Evolutionary conservation across 1,140 invertebrate species (phyloP).

Genomic region (Lucilia sericata): DNA sequence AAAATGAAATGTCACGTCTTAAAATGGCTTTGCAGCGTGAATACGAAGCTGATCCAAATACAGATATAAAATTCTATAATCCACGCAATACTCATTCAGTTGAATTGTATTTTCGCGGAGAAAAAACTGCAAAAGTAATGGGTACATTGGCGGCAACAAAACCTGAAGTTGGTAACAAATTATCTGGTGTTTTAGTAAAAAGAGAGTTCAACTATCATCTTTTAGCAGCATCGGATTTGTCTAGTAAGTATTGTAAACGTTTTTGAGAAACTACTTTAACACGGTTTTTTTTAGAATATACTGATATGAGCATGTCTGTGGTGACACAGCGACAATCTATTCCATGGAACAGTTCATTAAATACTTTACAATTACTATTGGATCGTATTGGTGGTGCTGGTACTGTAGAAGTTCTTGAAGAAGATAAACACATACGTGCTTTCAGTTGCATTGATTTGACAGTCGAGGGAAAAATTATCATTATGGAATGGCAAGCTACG

Average conservation of each 20-base stretch:
- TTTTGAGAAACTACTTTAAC: background rate
- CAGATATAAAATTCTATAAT: conserved; percentile 93
- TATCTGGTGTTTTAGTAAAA: conserved; percentile 96
- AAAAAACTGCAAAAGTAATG: conserved; percentile 98
- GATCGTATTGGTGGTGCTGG: conserved; percentile 83
- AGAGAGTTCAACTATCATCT: conserved; percentile 99
- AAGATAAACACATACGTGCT: conserved; percentile 79
- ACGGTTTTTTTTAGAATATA: conserved; percentile 80
- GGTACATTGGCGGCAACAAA: conserved; percentile 88
- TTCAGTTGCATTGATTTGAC: conserved; percentile 85
- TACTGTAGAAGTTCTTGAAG: conserved; percentile 79
- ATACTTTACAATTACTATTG: conserved; percentile 85
- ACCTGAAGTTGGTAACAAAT: conserved; percentile 80
- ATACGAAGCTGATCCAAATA: conserved; percentile 91
- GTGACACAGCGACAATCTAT: conserved; percentile 92
- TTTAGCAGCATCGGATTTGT: conserved; percentile 89
- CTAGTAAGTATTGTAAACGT: conserved; percentile 73
- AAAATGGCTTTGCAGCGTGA: conserved; percentile 94
- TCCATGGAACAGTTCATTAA: conserved; percentile 83
- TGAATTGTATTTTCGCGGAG: conserved; percentile 93
- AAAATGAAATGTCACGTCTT: conserved; percentile 97
- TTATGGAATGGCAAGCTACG: conserved; percentile 93
- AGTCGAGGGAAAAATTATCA: conserved; percentile 86
- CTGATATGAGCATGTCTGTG: conserved; percentile 92
- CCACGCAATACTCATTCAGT: conserved; percentile 96